Evolutionary conservation across 1,140 invertebrate species (phyloP), one percentile per base, ranked within the genome.

Genomic region (Drosophila ohnishii): DNA sequence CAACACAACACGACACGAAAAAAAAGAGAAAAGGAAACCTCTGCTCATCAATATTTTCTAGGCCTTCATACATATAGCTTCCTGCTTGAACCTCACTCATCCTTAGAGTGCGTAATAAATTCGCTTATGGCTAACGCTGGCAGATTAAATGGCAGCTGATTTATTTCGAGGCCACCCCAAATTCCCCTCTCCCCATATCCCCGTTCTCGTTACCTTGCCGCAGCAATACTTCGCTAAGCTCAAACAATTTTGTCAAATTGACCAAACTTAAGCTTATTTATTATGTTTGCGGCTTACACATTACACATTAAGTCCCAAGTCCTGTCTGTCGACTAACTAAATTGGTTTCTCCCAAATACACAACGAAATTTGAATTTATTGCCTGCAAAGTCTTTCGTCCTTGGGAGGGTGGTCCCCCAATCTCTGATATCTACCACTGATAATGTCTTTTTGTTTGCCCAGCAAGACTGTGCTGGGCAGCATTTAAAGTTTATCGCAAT

Each of bases 221-320:
- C 34, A 45, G 44, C 59, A 63, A 67, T 63, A 76, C 69, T 85
- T 71, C 64, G 65, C 57, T 78, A 71, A 83, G 83, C 84, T 88
- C 76, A 83, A 88, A 83, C 84, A 87, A 88, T 87, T 88, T 87
- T 87, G 83, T 87, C 83, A 87, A 87, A 87, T 87, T 88, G 83
- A 88, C 83, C 83, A 88, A 88, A 88, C 79, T 88, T 83, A 87
- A 87, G 83, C 83, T 88, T 87, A 87, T 87, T 87, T 87, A 87
- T 87, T 88, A 88, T 87, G 80, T 88, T 87, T 88, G 84, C 76
- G 79, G 83, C 80, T 88, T 83, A 77, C 75, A 71, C 74, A 62
- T 79, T 85, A 87, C 79, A 87, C 83, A 86, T 87, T 86, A 86
- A 86, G 78, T 69, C 59, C 69, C 63, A 53, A 75, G 73, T 55